A percentile compares a stretch with the other conserved stretches of the same genome.
Conservation (phyloP, 2,888 invertebrate genomes). For the Caenorhabditis sp. region DNA sequence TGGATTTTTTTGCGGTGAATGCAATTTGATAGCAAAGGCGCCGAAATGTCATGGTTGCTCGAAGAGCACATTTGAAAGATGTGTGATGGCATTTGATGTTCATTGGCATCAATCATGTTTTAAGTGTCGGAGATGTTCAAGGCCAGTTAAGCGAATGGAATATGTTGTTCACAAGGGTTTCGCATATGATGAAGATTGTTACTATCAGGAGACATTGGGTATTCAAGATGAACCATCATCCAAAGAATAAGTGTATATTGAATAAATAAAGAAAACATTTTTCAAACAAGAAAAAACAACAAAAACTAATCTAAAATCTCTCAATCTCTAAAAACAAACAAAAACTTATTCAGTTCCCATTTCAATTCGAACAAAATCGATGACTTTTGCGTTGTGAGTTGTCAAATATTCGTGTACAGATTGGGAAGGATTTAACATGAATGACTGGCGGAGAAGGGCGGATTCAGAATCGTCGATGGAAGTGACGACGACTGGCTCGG, state of each 20-base stretch:
- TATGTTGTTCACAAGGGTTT: constrained; percentile 4
- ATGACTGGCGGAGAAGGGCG: constrained; percentile 64
- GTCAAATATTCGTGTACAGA: constrained; percentile 58
- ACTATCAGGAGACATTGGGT: background rate
- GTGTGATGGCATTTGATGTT: constrained; percentile 5
- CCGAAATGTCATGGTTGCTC: constrained; percentile 6
- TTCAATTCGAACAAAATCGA: constrained; percentile 61
- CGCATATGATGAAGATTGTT: constrained; percentile 7
- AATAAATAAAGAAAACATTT: background rate
- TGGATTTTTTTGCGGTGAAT: background rate
- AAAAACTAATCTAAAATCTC: background rate
- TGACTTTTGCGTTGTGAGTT: constrained; percentile 59
- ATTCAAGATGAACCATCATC: background rate
- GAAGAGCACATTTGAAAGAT: constrained; percentile 3
- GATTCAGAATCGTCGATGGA: constrained; percentile 67
- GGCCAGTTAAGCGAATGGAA: constrained; percentile 3
- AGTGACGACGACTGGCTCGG: constrained; percentile 23
- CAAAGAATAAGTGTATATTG: no score
- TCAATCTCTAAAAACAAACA: background rate
- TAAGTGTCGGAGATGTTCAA: background rate
- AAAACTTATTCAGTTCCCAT: constrained; percentile 51
- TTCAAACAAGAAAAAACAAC: background rate
- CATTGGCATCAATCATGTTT: constrained; percentile 10
- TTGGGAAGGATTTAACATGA: constrained; percentile 69
- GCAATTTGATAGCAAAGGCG: background rate